Base-by-base conservation (phyloP, 2,797 vertebrate genomes). In the Leontopithecus rosalia region DNA sequence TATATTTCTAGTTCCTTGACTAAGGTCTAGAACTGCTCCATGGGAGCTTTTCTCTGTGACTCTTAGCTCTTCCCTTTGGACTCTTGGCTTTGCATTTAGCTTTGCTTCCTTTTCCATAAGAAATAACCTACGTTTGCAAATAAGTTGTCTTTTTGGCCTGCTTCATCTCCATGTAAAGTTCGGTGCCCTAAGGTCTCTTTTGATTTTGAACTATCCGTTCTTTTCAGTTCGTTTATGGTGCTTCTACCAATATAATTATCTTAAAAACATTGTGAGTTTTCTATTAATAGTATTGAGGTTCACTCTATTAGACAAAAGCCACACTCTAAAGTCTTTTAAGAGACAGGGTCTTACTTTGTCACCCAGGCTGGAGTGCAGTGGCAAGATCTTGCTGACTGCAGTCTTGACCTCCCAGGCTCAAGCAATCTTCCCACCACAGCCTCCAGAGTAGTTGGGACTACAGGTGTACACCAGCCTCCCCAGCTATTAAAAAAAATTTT, bases 221-320 rank as follows among this genome's bases (percentile, higher is more conserved):
- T 94, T 87, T 86, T 77, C 46, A 86, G 26, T 82, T 8, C 46
- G 17, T 72, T 92, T 41, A 30, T 52, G 33, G 20, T 72, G 19
- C 30, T 79, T 94, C 41, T 83, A 81, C 57, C 39, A 88, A 64
- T 33, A 87, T 17, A 90, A 80, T 58, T 79, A 72, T 91, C 33
- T 95, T 90, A 87, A 73, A 70, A 77, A 75, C 14, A 36, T 33
- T n/a, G 41, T 90, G 91, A 15, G 7, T 86, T 96, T 88, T 81
- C n/a, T 94, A 39, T 36, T 77, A n/a, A 81, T 28, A 58, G 12
- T 79, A 86, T 52, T 87, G 36, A 87, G 43, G 12, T 72, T 77
- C 28, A 41, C 3, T 48, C 41, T 90, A 8, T 26, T 57, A 76
- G 77, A 84, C 5, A 89, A 89, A 92, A 82, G 61, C 17, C 72